These are phyloP conservation scores for Sebastes fasciatus DNA, from an alignment of 2,113 vertebrate genomes.

Conservation along the genomic window DNA sequence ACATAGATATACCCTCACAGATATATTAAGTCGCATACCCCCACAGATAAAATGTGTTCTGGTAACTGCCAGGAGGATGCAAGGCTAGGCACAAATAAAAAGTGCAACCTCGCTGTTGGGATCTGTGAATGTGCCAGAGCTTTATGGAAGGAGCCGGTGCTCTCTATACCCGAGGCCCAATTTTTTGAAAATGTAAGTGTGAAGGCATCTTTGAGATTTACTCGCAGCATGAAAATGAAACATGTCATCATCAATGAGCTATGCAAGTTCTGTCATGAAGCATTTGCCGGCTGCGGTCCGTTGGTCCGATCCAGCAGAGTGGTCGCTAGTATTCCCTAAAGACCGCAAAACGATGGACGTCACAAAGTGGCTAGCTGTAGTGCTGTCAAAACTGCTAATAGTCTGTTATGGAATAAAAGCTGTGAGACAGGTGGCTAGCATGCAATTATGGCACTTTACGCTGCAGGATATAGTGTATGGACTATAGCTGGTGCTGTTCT, in stretches of 20 bases:
- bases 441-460: conserved; percentile 9
- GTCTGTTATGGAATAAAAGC: background rate
- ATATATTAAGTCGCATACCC: conserved; percentile 34
- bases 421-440: background rate
- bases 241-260: conserved; percentile 43
- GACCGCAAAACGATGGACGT: conserved; percentile 6
- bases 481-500: background rate
- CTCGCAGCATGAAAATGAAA: conserved; percentile 46
- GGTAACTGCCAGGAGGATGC: conserved; percentile 23
- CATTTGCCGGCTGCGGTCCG: conserved; percentile 24
- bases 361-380: conserved; percentile 32
- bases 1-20: conserved; percentile 30
- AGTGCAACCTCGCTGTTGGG: conserved; percentile 7
- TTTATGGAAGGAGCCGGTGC: conserved; percentile 13
- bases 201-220: conserved; percentile 33
- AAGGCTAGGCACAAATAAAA: conserved; percentile 35
- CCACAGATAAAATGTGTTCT: conserved; percentile 42
- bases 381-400: conserved; percentile 48
- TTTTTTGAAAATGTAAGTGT: conserved; percentile 13
- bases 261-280: conserved; percentile 33
- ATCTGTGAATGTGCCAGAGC: conserved; percentile 13
- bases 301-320: conserved; percentile 42
- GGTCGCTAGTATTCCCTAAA: conserved; percentile 33
- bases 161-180: conserved; percentile 29
- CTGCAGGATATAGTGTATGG: background rate